Base-by-base conservation (phyloP, 2,797 vertebrate genomes). In the Gymnothorax javanicus region DNA sequence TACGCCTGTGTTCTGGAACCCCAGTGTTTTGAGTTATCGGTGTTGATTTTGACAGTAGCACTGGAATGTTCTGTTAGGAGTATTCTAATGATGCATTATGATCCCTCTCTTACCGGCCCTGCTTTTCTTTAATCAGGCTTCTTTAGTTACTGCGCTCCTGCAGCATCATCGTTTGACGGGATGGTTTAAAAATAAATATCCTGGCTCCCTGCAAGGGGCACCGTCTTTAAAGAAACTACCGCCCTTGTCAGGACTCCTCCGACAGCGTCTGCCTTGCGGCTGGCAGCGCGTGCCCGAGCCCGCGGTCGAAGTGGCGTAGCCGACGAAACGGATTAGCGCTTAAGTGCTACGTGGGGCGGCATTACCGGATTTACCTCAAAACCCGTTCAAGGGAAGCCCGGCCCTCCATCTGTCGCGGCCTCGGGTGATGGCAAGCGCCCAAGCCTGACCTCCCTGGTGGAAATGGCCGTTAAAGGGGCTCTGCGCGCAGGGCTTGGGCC, bases 301-400 rank as follows among this genome's bases (percentile, higher is more conserved):
- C 50, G 7, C 43, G 13, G 33, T 54, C 0, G 23, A 52, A 50
- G 75, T 0, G 33, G 15, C 12, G 17, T 17, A 23, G 20, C 75
- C 50, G 17, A 15, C 7, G 43, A 54, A 4, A n/a, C 17, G 50
- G 75, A 79, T 79, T 79, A 79, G 75, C 20, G 75, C 13, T 54
- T 54, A 54, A 79, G 75, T 13, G 27, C 13, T 79, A 79, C 50
- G 75, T n/a, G 75, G 75, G 4, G 1, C 50, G 75, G 43, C 13
- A 23, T 79, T 79, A 79, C 75, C 17, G 75, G 75, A 23, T 54
- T 79, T 54, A 54, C 43, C 75, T 54, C 54, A 79, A 79, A 54
- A n/a, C 75, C 50, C 75, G 9, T 54, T 79, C 75, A 23, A 50
- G 4, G 3, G 50, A 54, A 54, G 20, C 20, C 7, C 27, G 13